Evolutionary conservation across 2,113 vertebrate species (phyloP).

Genomic region (Tenrec ecaudatus): DNA sequence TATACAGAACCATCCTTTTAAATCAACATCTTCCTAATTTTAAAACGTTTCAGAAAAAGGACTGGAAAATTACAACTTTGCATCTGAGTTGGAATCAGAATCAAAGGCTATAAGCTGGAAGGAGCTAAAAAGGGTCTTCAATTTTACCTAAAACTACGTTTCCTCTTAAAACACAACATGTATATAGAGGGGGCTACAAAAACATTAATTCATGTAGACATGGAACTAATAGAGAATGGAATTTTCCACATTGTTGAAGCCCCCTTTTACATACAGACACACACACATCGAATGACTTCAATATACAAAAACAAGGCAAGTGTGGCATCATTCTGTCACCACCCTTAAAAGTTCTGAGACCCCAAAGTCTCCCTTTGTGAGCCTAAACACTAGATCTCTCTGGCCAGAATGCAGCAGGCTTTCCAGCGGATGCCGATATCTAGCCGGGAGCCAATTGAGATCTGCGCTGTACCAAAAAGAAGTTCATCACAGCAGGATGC

Average conservation of each 20-base stretch:
- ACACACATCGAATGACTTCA: background rate
- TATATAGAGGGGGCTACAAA: background rate
- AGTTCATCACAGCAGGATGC: background rate
- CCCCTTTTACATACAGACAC: background rate
- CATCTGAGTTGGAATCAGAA: background rate
- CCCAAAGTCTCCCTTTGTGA: background rate
- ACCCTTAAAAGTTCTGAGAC: background rate
- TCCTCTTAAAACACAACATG: background rate
- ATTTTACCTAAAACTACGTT: background rate
- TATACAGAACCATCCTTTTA: background rate
- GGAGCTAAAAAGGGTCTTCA: background rate
- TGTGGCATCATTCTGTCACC: background rate
- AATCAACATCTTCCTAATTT: background rate
- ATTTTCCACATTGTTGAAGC: too few species aligned
- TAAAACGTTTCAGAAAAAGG: constrained; percentile 34
- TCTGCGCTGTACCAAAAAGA: background rate
- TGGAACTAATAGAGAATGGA: too few species aligned
- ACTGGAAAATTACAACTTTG: background rate
- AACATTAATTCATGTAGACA: too few species aligned
- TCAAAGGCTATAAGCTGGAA: background rate
- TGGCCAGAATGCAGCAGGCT: background rate
- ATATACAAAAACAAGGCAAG: background rate
- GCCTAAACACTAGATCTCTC: background rate
- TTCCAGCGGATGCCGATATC: background rate
- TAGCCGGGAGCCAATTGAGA: background rate